Base-by-base conservation (phyloP, 2,888 invertebrate genomes). In the Rotaria socialis region DNA sequence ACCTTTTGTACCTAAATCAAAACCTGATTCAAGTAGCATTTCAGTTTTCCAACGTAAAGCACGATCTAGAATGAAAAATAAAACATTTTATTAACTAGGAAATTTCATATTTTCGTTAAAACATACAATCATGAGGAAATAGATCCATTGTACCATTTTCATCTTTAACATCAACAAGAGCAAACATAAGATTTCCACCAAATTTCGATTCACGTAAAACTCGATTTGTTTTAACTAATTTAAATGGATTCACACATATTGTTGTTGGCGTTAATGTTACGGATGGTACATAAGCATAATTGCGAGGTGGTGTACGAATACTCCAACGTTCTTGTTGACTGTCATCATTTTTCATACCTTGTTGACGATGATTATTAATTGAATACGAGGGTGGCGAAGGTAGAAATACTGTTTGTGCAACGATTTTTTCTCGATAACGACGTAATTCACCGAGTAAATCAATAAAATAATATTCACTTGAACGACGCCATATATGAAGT, bases 121-220 rank as follows among this genome's bases (percentile, higher is more conserved):
- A 80, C 47, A 22, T 80, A 80, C 47, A 80, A 47, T 80, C 80
- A 80, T 80, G 80, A n/a, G 80, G 80, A 80, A 47, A 80, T n/a
- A 80, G n/a, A 47, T 80, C 80, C 80, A 80, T 80, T 1, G 35
- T 67, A 1, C 80, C 80, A 80, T 80, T 80, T 80, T 80, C 80
- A 11, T 80, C 80, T 80, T 80, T 80, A n/a, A 80, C 47, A 80
- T 80, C 80, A 24, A 80, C 80, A 80, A 80, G 80, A 47, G 80
- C 80, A 80, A 80, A 80, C 43, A 43, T 80, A 11, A 80, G 43
- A 47, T 80, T 43, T 47, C 80, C 80, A 80, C 80, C 80, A n/a
- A 80, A 80, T 47, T 80, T 41, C 35, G 0, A 6, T 47, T 80
- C 80, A 47, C 80, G 80, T 47, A 80, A 47, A 24, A 80, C 80